phyloP scores from a whole-genome alignment of 2,113 vertebrate genomes.

The Ariopsis seemanni region DNA sequence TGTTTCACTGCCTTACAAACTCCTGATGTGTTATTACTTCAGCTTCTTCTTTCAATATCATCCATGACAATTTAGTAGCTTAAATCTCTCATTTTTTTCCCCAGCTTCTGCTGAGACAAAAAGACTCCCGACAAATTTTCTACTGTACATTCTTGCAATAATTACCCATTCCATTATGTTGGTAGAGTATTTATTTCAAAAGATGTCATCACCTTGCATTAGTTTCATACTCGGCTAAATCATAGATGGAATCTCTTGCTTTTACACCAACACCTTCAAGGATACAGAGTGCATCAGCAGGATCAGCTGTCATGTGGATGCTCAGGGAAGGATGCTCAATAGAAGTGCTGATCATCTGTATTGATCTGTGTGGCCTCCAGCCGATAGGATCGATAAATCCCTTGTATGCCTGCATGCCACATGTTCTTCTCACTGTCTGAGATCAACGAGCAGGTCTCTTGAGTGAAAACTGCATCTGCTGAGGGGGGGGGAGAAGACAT shows the following conservation, averaged over 20 bases:
- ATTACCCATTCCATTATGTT: background rate
- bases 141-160: background rate
- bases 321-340: slow-evolving; percentile 59
- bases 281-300: slow-evolving; percentile 27
- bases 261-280: background rate
- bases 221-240: background rate
- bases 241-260: background rate
- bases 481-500: background rate
- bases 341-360: slow-evolving; percentile 73
- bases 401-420: slow-evolving; percentile 69
- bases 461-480: slow-evolving; percentile 38
- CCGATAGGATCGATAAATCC: slow-evolving; percentile 74
- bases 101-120: background rate
- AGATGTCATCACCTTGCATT: background rate
- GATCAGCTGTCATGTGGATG: slow-evolving; percentile 61
- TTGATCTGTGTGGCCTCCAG: slow-evolving; percentile 66
- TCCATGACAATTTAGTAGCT: background rate
- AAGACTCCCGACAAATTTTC: background rate
- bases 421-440: slow-evolving; percentile 65
- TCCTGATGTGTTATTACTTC: slow-evolving; percentile 35
- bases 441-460: slow-evolving; percentile 61
- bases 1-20: slow-evolving; percentile 38
- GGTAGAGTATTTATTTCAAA: background rate
- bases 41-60: slow-evolving; percentile 28
- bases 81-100: background rate